Conservation (phyloP, 2,113 vertebrate genomes). For the Charina bottae region DNA sequence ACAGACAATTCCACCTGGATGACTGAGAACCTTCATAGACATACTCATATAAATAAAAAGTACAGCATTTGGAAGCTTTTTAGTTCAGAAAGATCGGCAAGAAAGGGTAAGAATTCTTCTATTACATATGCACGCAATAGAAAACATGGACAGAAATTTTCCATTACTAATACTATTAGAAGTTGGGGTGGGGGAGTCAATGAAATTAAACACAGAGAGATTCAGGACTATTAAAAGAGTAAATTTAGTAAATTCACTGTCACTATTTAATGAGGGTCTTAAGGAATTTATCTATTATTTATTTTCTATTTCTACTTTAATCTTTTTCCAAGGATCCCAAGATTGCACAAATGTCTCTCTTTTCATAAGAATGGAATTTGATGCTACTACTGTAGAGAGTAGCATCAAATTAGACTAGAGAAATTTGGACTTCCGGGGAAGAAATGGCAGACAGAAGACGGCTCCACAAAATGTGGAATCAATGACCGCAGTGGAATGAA, state of each 20-base stretch:
- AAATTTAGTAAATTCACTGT: not conserved
- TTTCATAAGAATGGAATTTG: not conserved
- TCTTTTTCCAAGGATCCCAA: not conserved
- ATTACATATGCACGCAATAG: not conserved
- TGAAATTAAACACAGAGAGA: not conserved
- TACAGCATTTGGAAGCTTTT: not conserved
- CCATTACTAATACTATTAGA: not conserved
- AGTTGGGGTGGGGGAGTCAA: not conserved
- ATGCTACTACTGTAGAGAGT: not conserved
- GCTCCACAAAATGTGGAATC: not conserved
- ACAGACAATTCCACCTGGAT: too few species aligned
- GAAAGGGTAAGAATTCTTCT: not conserved
- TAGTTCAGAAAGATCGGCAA: not conserved
- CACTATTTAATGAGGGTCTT: not conserved
- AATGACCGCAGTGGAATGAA: not conserved
- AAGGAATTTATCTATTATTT: not conserved
- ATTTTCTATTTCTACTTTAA: not conserved
- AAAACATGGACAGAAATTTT: not conserved
- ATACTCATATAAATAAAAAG: not conserved
- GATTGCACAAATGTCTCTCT: not conserved
- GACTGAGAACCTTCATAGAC: too few species aligned
- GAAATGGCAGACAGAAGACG: not conserved
- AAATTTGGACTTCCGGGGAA: not conserved
- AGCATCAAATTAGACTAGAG: not conserved
- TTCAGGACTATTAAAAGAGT: not conserved